phyloP scores from a whole-genome alignment of 2,888 invertebrate genomes.

The Orthosia cruda region DNA sequence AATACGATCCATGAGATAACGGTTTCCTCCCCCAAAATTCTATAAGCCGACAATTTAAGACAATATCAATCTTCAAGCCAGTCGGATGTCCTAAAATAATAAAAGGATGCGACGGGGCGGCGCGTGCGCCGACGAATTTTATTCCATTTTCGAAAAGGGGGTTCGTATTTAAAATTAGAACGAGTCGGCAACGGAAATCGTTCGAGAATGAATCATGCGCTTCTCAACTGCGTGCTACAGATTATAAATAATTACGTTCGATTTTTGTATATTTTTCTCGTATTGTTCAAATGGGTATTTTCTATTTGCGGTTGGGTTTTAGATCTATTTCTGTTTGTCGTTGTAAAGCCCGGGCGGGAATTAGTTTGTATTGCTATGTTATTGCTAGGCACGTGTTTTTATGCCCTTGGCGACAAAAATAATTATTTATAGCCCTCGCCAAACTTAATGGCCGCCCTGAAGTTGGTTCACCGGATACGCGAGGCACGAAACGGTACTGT shows the following conservation, averaged over 20 bases:
- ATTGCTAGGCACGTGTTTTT: background rate
- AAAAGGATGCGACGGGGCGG: conserved; percentile 80
- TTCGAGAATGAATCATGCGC: conserved; percentile 84
- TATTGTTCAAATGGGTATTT: conserved; percentile 41
- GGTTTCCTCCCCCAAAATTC: conserved; percentile 46
- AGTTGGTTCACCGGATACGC: no score
- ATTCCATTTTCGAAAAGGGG: conserved; percentile 89
- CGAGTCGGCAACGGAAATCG: conserved; percentile 88
- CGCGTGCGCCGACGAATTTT: conserved; percentile 86
- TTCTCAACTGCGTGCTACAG: conserved; percentile 58
- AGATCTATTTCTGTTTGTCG: conserved; percentile 33
- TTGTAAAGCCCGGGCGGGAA: conserved; percentile 14
- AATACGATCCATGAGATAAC: conserved; percentile 46
- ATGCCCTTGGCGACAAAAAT: background rate
- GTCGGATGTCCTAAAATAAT: conserved; percentile 88
- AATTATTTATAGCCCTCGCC: background rate
- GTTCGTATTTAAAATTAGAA: conserved; percentile 89
- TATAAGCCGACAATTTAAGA: conserved; percentile 56
- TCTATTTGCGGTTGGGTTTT: conserved; percentile 31
- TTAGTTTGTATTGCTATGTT: background rate
- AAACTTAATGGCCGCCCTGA: no score
- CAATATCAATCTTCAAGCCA: conserved; percentile 67
- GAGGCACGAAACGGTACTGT: no score
- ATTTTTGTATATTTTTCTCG: conserved; percentile 24
- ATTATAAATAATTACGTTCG: conserved; percentile 55